These are phyloP conservation scores for Aldabrachelys gigantea DNA, from an alignment of 2,113 vertebrate genomes.

Conservation along the genomic window DNA sequence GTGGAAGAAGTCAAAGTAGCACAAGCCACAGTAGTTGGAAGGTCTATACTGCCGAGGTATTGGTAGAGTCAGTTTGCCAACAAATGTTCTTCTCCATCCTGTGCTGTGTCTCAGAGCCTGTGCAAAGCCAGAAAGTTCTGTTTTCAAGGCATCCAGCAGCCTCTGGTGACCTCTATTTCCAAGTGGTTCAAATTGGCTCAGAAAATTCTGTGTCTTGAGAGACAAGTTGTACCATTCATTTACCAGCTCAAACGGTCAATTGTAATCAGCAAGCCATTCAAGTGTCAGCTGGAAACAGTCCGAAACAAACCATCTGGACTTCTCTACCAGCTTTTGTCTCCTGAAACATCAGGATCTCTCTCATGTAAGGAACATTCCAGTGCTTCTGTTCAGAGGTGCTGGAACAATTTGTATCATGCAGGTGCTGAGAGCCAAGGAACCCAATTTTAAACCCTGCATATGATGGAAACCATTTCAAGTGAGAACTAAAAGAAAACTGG, in stretches of 20 bases:
- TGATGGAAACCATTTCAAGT: too few relatives aligned
- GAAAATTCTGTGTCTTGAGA: background rate
- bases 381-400: background rate
- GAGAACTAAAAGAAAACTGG: too few relatives aligned
- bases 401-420: too few relatives aligned
- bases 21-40: background rate
- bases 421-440: too few relatives aligned
- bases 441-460: too few relatives aligned
- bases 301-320: background rate
- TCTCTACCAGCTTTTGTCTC: background rate
- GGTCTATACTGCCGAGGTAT: background rate
- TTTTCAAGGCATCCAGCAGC: background rate
- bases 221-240: background rate
- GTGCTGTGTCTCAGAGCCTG: background rate
- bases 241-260: background rate
- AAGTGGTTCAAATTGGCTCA: slow-evolving; percentile 18
- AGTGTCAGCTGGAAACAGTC: background rate
- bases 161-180: slow-evolving; percentile 19
- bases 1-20: background rate
- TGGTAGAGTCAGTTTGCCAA: background rate
- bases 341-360: background rate
- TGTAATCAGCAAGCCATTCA: background rate
- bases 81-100: background rate
- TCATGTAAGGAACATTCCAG: background rate
- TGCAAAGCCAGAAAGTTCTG: background rate